Base-by-base conservation (phyloP, 2,888 invertebrate species). In the Drosophila flavopinicola region DNA sequence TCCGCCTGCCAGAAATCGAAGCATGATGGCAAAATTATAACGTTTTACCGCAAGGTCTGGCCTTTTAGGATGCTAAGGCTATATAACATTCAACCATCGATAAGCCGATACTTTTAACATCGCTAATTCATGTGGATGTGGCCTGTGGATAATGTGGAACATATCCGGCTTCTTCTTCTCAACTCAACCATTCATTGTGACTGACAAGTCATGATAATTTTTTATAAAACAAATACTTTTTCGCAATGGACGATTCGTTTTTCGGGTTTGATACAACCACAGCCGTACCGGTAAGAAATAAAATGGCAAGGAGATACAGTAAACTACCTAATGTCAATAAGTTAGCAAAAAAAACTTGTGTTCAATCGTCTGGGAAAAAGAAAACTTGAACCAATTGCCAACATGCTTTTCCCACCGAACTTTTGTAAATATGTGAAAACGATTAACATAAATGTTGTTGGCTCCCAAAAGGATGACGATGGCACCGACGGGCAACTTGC, bases 231-330 rank as follows among this genome's bases (percentile, higher is more conserved):
- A 83, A 66, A 75, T 92, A 92, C 93, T 92, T 85, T 90, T 88
- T 86, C 69, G 87, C 92, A 94, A 96, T 96, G 96, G 96, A 95
- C 94, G 94, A 96, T 94, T 94, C 95, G 92, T 96, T 96, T 94
- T 96, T 96, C 93, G 95, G 94, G 93, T 95, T 96, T 93, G 94
- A 95, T 93, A 93, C 95, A 91, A 92, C 94, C 92, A 90, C 64
- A 58, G 38, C 54, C 37, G 24, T 94, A 92, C 94, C 94, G 93
- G 96, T 95, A 92, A 95, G 94, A 13, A 37, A 29, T 15, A 5
- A 48, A 48, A 24, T 15, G 1, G 3, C 13, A 1, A 37, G 23
- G 13, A 38, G 7, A n/a, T 13, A 6, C 27, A 13, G 10, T 20
- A 2, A 24, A 23, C 20, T 23, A n/a, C 2, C 1, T 5, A 44